These are phyloP conservation scores for Euphydryas editha DNA, from an alignment of 2,888 invertebrate species.

Conservation along the genomic window DNA sequence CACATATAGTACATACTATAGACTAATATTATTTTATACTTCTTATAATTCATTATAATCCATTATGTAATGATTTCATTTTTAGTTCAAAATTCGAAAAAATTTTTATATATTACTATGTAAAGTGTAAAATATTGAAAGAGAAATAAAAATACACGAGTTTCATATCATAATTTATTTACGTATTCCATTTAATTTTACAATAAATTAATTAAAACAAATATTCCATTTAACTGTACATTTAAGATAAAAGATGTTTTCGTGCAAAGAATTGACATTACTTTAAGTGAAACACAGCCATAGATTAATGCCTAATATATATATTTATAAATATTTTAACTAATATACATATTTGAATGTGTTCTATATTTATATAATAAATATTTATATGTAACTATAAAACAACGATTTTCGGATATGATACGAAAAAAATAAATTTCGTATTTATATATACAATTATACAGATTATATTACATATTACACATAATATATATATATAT, in stretches of 20 bases:
- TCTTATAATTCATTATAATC: too few relatives aligned
- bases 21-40: too few relatives aligned
- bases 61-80: too few relatives aligned
- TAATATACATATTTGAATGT: slow-evolving; percentile 4
- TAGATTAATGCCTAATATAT: slow-evolving; percentile 60
- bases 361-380: neutral
- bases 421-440: too few relatives aligned
- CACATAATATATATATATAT: too few relatives aligned
- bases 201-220: slow-evolving; percentile 67
- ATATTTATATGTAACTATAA: neutral
- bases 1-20: too few relatives aligned
- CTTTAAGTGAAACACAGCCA: slow-evolving; percentile 83
- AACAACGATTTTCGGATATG: neutral
- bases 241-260: slow-evolving; percentile 72
- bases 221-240: slow-evolving; percentile 71
- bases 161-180: slow-evolving; percentile 70
- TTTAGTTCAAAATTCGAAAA: too few relatives aligned
- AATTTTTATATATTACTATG: too few relatives aligned
- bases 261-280: slow-evolving; percentile 82
- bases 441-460: neutral
- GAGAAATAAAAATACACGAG: neutral
- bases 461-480: neutral
- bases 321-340: slow-evolving; percentile 19
- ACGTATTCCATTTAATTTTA: slow-evolving; percentile 76
- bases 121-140: neutral